Evolutionary conservation across 2,797 vertebrate species (phyloP).

Genomic region (Crax fasciolata): DNA sequence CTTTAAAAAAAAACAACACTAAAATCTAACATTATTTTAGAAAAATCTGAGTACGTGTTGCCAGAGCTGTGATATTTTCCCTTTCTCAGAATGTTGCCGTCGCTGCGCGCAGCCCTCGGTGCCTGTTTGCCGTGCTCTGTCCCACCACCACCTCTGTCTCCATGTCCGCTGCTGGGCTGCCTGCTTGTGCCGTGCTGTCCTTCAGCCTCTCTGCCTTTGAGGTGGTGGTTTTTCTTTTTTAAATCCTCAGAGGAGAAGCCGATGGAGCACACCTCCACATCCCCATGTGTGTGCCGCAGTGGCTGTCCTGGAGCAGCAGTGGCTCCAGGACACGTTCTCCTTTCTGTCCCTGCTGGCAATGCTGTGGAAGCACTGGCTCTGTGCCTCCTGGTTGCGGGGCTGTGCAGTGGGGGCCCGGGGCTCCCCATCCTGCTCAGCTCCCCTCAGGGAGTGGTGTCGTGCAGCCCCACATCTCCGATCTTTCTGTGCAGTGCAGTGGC

Average conservation of each 20-base stretch:
- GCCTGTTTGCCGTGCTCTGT: neutral
- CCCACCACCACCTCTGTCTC: accelerated
- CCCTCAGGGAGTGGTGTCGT: neutral
- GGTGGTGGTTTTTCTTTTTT: neutral
- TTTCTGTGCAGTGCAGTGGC: constrained; percentile 30
- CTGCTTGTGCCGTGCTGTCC: neutral
- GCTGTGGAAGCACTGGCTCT: neutral
- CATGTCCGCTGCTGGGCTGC: neutral
- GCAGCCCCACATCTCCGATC: constrained; percentile 33
- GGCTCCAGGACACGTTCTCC: neutral
- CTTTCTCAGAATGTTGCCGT: neutral
- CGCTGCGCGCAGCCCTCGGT: neutral
- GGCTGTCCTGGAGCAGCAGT: neutral
- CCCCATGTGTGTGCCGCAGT: neutral
- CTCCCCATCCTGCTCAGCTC: neutral
- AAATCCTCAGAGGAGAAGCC: neutral
- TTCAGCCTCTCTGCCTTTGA: neutral
- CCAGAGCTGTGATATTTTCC: constrained; percentile 5
- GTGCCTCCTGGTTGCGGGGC: neutral
- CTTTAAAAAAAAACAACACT: neutral
- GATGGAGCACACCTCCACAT: neutral
- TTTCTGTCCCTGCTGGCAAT: neutral
- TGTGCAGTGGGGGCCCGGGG: neutral
- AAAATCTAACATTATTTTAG: constrained; percentile 21
- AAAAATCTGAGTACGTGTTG: neutral